These are phyloP conservation scores for Corythornis madagascariensis DNA, from an alignment of 2,113 vertebrate genomes.

Conservation along the genomic window DNA sequence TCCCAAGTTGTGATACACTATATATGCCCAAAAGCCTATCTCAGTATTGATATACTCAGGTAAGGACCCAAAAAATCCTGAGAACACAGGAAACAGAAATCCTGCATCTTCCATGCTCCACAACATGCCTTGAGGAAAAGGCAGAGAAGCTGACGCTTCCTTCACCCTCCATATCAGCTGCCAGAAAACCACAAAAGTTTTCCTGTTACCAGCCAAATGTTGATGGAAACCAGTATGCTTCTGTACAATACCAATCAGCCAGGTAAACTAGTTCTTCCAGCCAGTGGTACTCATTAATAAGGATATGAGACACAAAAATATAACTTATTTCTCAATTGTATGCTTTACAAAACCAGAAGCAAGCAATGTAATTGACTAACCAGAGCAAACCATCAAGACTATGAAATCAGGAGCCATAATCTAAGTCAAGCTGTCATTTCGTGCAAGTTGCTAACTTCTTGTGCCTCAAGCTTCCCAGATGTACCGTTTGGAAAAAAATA, in stretches of 20 bases:
- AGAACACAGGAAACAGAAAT: background rate
- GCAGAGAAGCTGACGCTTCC: background rate
- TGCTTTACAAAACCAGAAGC: conserved; percentile 48
- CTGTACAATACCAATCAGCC: background rate
- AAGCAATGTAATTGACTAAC: conserved; percentile 43
- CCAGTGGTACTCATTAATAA: background rate
- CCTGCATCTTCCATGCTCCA: background rate
- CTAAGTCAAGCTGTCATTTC: conserved; percentile 37
- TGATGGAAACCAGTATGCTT: background rate
- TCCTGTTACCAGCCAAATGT: background rate
- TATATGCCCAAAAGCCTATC: background rate
- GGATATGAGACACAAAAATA: conserved; percentile 10
- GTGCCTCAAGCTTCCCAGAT: conserved; percentile 71
- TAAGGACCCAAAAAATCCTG: background rate
- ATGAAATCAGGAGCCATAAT: conserved; percentile 35
- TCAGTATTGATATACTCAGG: background rate
- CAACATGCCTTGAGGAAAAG: background rate
- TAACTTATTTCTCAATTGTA: conserved; percentile 54
- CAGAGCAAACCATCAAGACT: conserved; percentile 36
- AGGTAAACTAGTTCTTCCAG: background rate
- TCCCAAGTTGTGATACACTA: background rate
- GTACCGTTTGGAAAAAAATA: conserved; percentile 68
- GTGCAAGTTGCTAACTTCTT: conserved; percentile 5
- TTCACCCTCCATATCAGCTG: background rate
- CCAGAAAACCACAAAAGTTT: background rate